Base-by-base conservation (phyloP, 2,888 invertebrate species). In the Agrotis puta region DNA sequence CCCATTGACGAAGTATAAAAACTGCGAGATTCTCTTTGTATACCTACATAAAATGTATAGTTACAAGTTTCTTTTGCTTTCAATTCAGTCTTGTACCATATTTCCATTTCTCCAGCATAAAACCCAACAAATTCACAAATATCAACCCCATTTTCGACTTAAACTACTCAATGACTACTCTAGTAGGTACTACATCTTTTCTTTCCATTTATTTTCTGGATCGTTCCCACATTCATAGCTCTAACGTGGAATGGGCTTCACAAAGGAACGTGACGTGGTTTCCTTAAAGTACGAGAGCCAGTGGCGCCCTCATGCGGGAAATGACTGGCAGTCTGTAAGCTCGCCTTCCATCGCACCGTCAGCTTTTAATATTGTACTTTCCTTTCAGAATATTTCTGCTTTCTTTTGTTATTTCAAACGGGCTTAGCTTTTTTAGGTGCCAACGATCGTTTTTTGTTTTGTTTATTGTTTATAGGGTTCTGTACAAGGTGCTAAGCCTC, bases 301-400 rank as follows among this genome's bases (percentile, higher is more conserved):
- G 70, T 74, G 65, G 62, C 57, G 65, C 75, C 79, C 74, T 82
- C 83, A 72, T 76, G 84, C 73, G 77, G 79, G 71, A 87, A 86
- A 86, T 80, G 69, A 77, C 74, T 77, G 84, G 68, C 77, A 72
- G 69, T 79, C 72, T 73, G 74, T 70, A 67, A 70, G 66, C 64
- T 74, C 76, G 67, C 76, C 27, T 50, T 53, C 48, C 67, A 69
- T 67, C 70, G 69, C 79, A 59, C 70, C 74, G 81, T 57, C 75
- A 80, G 79, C 81, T 88, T 87, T 89, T 89, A 87, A 89, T 89
- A 87, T 88, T 86, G 86, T 45, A 27, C 66, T 77, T 82, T 74
- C 78, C 76, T 84, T 81, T 85, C 73, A 79, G 77, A 85, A 79
- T 48, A 72, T 75, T 69, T 73, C 72, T 79, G 79, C 62, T 71